Evolutionary conservation across 2,888 invertebrate species (phyloP), one percentile per base, ranked within the genome.

Genomic region (Drosophila lutescens): DNA sequence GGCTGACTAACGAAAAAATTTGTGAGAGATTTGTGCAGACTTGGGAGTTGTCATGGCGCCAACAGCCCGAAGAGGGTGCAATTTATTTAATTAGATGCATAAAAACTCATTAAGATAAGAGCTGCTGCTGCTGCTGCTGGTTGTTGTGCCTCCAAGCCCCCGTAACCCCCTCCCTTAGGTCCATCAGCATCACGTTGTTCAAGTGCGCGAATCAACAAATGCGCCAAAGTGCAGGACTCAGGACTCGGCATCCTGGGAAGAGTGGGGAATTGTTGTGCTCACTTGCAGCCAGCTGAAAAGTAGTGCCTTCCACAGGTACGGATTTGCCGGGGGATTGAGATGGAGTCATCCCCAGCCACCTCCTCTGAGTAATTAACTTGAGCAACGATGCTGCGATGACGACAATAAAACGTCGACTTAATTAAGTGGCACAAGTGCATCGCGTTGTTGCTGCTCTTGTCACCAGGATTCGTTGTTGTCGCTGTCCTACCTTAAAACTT

Each of bases 31-130:
- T 61, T 71, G 61, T 38, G 43, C 36, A 50, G 72, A 65, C 65
- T 75, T 67, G 54, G 54, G 60, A 70, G 88, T 86, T 88, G 88
- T 83, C 80, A 88, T 86, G 86, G 71, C 79, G 81, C 70, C 86
- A 43, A 40, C 51, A 47, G 57, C 68, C 49, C 71, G 43, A 74
- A 81, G 80, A 76, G 79, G 66, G 87, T 85, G 89, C 88, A 90
- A 88, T 90, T 89, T 89, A 90, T 91, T 90, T 90, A 90, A 90
- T 90, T 91, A 90, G 90, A 90, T 90, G 90, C 90, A 91, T 90
- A 86, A 88, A 83, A 90, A 87, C 91, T 91, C 90, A 90, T 90
- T 90, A 91, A 90, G 90, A 90, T 89, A 90, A 90, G 90, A 90
- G 90, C 89, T 74, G 74, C 71, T 63, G 26, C 26, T 6, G 72